Evolutionary conservation across 2,797 vertebrate genomes (phyloP), one percentile per base, ranked within the genome.

Genomic region (Iguana delicatissima): DNA sequence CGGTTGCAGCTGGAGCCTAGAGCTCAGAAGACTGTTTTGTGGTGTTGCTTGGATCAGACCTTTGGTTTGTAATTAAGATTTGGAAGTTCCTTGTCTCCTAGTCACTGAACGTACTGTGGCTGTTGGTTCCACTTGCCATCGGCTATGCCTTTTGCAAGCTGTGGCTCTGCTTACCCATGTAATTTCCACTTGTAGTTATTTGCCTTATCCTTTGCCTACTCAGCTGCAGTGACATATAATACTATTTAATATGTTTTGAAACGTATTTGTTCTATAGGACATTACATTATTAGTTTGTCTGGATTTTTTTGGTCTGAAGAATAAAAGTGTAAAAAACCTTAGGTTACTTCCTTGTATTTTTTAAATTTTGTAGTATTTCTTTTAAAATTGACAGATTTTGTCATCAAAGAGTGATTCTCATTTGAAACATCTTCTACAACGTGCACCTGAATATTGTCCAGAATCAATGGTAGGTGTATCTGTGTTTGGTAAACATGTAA

Each of bases 361-460:
- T 2, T 89, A 29, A 87, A 76, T 85, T 87, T 0, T 77, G 0
- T 3, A 89, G 10, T 85, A 89, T 93, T 80, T 82, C 57, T 67
- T 86, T 80, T 96, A 89, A 92, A 80, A 24, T 91, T 73, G 90
- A 93, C 96, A 99, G 99, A 99, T 99, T 93, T 96, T 98, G 89
- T 98, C 98, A 74, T 99, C 99, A 95, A 99, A 99, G 97, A 99
- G 99, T 93, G 99, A 99, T 96, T 99, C 99, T 72, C 99, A 97
- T 93, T 96, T 99, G 94, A 99, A 98, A 96, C 98, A 99, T 95
- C 97, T 99, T 69, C 97, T 99, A 87, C 98, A 98, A 93, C 97
- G 99, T 95, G 98, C 99, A 94, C 99, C 99, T 79, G 98, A 98
- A 90, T 99, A 99, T 97, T 99, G 99, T 93, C 98, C 99, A 22